Evolutionary conservation across 2,113 vertebrate species (phyloP).

Genomic region (Hemiprocne comata): DNA sequence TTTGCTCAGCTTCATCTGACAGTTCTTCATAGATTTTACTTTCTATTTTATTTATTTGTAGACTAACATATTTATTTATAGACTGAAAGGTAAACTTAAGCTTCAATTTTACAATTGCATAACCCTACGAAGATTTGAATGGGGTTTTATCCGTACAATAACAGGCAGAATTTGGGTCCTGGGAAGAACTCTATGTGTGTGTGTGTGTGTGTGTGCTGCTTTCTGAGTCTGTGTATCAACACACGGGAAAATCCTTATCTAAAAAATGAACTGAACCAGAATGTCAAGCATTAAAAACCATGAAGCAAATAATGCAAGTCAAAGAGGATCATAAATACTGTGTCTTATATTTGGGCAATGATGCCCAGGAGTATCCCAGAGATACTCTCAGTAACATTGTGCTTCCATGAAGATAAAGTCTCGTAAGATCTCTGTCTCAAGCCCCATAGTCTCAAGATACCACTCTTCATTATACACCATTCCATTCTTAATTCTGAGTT

Average conservation of each 20-base stretch:
- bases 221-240: neutral
- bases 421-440: neutral
- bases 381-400: neutral
- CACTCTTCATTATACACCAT: neutral
- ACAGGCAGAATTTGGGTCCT: neutral
- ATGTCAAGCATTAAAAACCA: neutral
- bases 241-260: neutral
- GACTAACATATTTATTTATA: neutral
- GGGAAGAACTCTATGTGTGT: neutral
- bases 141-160: neutral
- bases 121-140: neutral
- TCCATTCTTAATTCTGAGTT: neutral
- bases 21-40: neutral
- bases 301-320: neutral
- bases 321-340: neutral
- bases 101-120: neutral
- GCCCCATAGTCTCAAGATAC: too few species aligned
- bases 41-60: neutral
- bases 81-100: neutral
- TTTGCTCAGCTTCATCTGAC: conserved; percentile 1
- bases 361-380: neutral
- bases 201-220: neutral
- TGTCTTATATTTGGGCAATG: neutral
- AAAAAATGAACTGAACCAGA: neutral
- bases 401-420: neutral